These are phyloP conservation scores for Drosophila tanythrix DNA, from an alignment of 2,888 invertebrate species.

Conservation along the genomic window DNA sequence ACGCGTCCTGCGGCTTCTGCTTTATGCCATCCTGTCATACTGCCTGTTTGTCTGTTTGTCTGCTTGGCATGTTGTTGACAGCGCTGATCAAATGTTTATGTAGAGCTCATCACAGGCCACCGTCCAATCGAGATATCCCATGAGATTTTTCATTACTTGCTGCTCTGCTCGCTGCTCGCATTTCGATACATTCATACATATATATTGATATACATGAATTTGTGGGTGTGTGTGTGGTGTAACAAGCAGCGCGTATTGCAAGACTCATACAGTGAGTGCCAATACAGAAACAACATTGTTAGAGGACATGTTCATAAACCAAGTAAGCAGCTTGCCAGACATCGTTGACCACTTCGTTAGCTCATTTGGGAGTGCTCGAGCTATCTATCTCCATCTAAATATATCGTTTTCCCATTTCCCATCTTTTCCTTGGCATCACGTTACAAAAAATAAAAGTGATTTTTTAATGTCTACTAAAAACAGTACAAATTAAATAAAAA, in stretches of 20 bases:
- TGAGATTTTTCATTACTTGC: conserved; percentile 64
- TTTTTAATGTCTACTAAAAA: neutral
- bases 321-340: conserved; percentile 43
- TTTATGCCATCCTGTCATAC: neutral
- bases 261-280: conserved; percentile 12
- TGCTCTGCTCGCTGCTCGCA: conserved; percentile 17
- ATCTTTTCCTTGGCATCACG: neutral
- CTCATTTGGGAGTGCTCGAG: conserved; percentile 29
- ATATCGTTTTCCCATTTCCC: neutral
- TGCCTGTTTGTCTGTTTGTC: conserved; percentile 9
- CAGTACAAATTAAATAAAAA: neutral
- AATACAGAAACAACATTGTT: conserved; percentile 63
- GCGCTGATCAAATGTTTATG: conserved; percentile 69
- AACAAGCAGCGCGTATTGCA: conserved; percentile 33
- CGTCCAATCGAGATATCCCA: conserved; percentile 42
- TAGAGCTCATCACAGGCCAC: conserved; percentile 40
- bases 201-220: neutral
- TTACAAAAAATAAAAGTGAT: neutral
- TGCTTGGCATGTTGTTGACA: conserved; percentile 67
- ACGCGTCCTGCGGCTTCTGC: conserved; percentile 32
- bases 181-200: neutral
- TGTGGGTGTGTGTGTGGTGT: conserved; percentile 27
- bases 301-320: conserved; percentile 57
- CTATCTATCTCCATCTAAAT: neutral
- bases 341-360: conserved; percentile 37